A percentile compares a stretch with the other conserved stretches of the same genome.
Evolutionary conservation across 2,113 vertebrate genomes (phyloP).

Genomic region (Xenopus borealis): DNA sequence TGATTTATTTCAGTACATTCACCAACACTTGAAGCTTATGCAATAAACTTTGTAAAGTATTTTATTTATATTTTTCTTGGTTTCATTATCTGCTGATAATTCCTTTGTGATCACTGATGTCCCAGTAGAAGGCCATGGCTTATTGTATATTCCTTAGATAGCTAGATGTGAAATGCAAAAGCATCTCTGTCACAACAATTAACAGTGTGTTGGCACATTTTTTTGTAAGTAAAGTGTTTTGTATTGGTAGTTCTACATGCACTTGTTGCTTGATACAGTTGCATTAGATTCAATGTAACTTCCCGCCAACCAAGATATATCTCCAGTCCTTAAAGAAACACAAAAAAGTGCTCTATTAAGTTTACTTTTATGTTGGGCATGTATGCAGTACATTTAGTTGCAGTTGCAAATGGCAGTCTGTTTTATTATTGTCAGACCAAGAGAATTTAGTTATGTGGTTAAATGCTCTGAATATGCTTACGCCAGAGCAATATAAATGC

Average conservation of each 20-base stretch:
- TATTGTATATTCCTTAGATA: not conserved
- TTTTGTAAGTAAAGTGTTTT: not conserved
- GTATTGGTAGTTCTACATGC: slow-evolving; percentile 2
- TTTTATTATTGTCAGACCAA: too few relatives aligned
- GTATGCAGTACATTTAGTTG: too few relatives aligned
- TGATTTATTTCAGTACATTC: not conserved
- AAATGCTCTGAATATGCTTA: too few relatives aligned
- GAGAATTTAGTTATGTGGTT: too few relatives aligned
- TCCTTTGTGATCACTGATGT: not conserved
- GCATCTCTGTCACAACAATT: not conserved
- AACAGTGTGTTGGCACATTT: not conserved
- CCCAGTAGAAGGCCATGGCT: not conserved
- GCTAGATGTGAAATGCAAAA: not conserved
- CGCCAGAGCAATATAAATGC: too few relatives aligned
- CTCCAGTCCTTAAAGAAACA: slow-evolving; percentile 55
- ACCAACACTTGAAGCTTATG: not conserved
- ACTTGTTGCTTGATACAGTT: not conserved
- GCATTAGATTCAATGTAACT: slow-evolving; percentile 17
- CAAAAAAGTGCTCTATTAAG: too few relatives aligned
- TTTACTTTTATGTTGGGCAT: too few relatives aligned
- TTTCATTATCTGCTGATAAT: not conserved
- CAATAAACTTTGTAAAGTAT: not conserved
- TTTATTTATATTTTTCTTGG: too few relatives aligned
- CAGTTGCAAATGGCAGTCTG: too few relatives aligned
- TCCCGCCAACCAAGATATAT: slow-evolving; percentile 66